These are phyloP conservation scores for Drosophila quinaria DNA, from an alignment of 2,888 invertebrate genomes.

Conservation along the genomic window DNA sequence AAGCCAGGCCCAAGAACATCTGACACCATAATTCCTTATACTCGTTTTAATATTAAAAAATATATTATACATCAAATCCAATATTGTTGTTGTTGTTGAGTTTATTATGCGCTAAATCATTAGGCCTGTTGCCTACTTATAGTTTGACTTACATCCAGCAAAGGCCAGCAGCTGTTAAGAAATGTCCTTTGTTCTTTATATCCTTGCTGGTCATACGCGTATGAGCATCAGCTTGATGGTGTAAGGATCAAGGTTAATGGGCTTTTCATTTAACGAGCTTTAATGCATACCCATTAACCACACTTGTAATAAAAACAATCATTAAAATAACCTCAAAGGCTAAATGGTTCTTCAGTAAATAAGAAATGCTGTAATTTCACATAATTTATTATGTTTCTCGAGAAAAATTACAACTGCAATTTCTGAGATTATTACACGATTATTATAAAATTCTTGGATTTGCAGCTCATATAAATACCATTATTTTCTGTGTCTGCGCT, in stretches of 20 bases:
- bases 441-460: too few species aligned
- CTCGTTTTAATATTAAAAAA: constrained; percentile 16
- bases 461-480: too few species aligned
- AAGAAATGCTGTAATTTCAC: not conserved
- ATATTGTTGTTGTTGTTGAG: constrained; percentile 30
- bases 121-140: constrained; percentile 25
- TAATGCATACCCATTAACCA: constrained; percentile 10
- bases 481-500: too few species aligned
- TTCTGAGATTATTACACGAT: too few species aligned
- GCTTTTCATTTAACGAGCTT: constrained; percentile 5
- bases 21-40: constrained; percentile 69
- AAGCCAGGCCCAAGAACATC: constrained; percentile 50
- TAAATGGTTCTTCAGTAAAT: not conserved
- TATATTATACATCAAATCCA: not conserved
- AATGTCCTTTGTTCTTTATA: constrained; percentile 15
- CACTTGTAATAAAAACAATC: constrained; percentile 1
- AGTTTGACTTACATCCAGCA: constrained; percentile 28
- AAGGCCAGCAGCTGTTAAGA: constrained; percentile 21
- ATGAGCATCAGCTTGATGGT: not conserved
- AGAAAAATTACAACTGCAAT: not conserved
- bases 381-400: not conserved
- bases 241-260: constrained; percentile 17
- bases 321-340: not conserved
- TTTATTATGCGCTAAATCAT: constrained; percentile 64
- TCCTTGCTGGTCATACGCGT: not conserved